These are phyloP conservation scores for Leistus spinibarbis DNA, from an alignment of 2,888 invertebrate species.

Conservation along the genomic window DNA sequence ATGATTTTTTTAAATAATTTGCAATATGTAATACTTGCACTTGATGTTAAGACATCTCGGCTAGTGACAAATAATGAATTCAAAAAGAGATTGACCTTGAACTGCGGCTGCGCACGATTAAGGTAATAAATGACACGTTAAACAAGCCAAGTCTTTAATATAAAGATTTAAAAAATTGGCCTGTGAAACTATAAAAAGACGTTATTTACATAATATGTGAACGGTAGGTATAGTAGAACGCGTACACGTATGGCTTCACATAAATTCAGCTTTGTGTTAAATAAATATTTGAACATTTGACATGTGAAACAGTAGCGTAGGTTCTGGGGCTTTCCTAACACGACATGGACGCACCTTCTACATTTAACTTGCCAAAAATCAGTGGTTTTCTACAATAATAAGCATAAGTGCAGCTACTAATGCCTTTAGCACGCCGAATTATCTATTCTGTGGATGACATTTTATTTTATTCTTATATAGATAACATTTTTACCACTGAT, in stretches of 20 bases:
- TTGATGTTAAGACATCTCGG: neutral
- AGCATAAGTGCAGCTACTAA: too few species aligned
- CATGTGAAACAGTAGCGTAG: neutral
- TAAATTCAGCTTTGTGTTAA: conserved; percentile 34
- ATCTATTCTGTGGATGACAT: too few species aligned
- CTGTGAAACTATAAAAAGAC: conserved; percentile 35
- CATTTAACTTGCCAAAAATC: too few species aligned
- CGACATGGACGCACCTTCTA: neutral
- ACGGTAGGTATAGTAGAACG: conserved; percentile 3
- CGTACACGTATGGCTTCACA: conserved; percentile 13
- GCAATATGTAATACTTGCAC: neutral
- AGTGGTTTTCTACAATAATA: too few species aligned
- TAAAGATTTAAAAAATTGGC: conserved; percentile 35
- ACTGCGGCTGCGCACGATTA: conserved; percentile 19
- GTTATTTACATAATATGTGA: conserved; percentile 37
- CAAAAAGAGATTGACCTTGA: conserved; percentile 18
- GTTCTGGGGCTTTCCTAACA: neutral
- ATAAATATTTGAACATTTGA: conserved; percentile 11
- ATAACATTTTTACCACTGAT: too few species aligned
- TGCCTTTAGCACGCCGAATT: too few species aligned
- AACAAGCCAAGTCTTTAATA: conserved; percentile 23
- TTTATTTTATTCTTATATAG: too few species aligned
- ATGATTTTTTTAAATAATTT: too few species aligned
- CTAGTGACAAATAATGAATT: neutral
- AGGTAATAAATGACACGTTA: conserved; percentile 30